Evolutionary conservation across 2,113 vertebrate genomes (phyloP), one percentile per base, ranked within the genome.

Genomic region (Eubucco bourcierii): DNA sequence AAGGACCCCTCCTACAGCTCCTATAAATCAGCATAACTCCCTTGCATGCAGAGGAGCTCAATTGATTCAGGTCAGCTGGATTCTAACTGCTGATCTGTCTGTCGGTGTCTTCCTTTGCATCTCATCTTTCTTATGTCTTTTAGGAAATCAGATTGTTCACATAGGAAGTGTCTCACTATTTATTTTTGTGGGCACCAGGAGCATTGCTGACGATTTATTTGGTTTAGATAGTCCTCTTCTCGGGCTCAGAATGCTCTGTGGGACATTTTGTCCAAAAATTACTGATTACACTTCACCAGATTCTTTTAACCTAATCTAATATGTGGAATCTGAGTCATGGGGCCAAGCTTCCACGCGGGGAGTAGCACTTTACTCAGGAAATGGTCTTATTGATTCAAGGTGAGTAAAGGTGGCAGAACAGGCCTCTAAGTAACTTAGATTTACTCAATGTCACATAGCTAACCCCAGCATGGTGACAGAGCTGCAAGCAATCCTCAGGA

Each of bases 291-390:
- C 92, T 94, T 87, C 86, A 88, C 77, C 80, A 63, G 84, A 31
- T 29, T 55, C 95, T 66, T 88, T 93, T 82, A 92, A 81, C 80
- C 66, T 96, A 90, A 93, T 93, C 88, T 94, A 79, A 59, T 61
- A 70, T 29, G 70, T 76, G 90, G 90, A 82, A 90, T 94, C 90
- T 1, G 65, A 93, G 92, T 37, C 74, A 15, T 2, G 46, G 55
- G 88, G 92, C 90, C 31, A 19, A n/a, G 63, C 77, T n/a, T 84
- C 70, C 95, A 82, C 90, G 41, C 1, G 3, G 86, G 86, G 94
- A 96, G 86, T 66, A 94, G 95, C 94, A 93, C 84, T 93, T 93
- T 82, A 76, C 90, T 92, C 92, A 93, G 95, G 92, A 96, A 96
- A 92, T 73, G 73, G 71, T 70, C 63, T 95, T 88, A 92, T 81